A percentile compares a stretch with the other conserved stretches of the same genome.
These are phyloP conservation scores for Carassius gibelio DNA, from an alignment of 2,113 vertebrate genomes.

Conservation along the genomic window DNA sequence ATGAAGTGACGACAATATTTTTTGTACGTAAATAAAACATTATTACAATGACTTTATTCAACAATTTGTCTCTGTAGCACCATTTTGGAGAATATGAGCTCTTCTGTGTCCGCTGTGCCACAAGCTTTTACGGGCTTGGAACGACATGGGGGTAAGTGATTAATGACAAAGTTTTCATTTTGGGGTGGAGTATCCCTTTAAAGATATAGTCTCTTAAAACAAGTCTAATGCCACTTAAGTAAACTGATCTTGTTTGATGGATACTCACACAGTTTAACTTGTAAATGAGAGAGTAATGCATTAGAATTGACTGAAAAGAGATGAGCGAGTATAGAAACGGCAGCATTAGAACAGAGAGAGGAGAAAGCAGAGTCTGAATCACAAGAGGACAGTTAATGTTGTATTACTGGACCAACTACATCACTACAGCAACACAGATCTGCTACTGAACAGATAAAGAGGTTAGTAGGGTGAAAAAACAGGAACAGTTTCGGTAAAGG, in stretches of 20 bases:
- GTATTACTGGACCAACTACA: neutral
- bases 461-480: constrained; percentile 11
- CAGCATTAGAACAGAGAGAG: neutral
- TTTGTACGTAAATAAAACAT: too few relatives aligned
- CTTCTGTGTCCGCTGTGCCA: too few relatives aligned
- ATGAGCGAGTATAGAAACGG: neutral
- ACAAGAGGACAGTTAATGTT: neutral
- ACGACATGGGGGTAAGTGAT: too few relatives aligned
- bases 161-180: too few relatives aligned
- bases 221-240: neutral
- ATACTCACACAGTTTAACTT: neutral
- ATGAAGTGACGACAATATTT: too few relatives aligned
- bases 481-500: neutral
- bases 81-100: too few relatives aligned
- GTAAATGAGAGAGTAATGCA: neutral
- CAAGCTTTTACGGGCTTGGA: too few relatives aligned
- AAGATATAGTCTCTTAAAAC: neutral
- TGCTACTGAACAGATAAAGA: neutral
- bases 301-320: neutral
- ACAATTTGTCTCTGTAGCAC: too few relatives aligned
- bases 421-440: neutral
- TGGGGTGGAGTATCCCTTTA: too few relatives aligned
- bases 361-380: constrained; percentile 7
- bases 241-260: neutral
- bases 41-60: too few relatives aligned